Evolutionary conservation across 2,113 vertebrate genomes (phyloP).

Genomic region (Scatophagus argus): DNA sequence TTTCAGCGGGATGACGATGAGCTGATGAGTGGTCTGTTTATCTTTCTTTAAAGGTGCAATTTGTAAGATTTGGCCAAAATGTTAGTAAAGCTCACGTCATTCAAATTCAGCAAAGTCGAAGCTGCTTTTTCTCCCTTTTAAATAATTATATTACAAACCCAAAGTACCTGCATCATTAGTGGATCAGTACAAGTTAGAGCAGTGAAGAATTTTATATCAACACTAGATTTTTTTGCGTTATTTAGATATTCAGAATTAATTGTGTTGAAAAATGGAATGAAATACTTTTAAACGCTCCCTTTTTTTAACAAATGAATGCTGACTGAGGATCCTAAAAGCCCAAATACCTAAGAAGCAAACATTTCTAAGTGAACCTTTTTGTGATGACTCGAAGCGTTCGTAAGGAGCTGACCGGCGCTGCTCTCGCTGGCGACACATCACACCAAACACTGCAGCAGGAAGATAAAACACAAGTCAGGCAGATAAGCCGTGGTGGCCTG

Average conservation of each 20-base stretch:
- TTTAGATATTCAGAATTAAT: neutral
- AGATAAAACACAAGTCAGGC: conserved; percentile 49
- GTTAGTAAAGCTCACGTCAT: too few species aligned
- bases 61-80: too few species aligned
- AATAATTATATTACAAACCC: too few species aligned
- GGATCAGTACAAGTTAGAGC: neutral
- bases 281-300: neutral
- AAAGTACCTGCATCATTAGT: neutral
- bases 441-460: conserved; percentile 3
- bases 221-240: neutral
- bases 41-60: too few species aligned
- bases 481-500: conserved; percentile 41
- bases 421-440: conserved; percentile 14
- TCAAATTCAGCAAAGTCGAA: too few species aligned
- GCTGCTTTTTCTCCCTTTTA: too few species aligned
- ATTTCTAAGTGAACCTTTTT: neutral
- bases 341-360: neutral
- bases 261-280: neutral
- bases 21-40: neutral
- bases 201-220: neutral
- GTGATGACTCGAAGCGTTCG: neutral
- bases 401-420: neutral
- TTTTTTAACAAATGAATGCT: neutral
- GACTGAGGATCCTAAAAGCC: neutral
- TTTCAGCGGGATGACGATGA: neutral